Base-by-base conservation (phyloP, 2,888 invertebrate genomes). In the Tribolium freemani region DNA sequence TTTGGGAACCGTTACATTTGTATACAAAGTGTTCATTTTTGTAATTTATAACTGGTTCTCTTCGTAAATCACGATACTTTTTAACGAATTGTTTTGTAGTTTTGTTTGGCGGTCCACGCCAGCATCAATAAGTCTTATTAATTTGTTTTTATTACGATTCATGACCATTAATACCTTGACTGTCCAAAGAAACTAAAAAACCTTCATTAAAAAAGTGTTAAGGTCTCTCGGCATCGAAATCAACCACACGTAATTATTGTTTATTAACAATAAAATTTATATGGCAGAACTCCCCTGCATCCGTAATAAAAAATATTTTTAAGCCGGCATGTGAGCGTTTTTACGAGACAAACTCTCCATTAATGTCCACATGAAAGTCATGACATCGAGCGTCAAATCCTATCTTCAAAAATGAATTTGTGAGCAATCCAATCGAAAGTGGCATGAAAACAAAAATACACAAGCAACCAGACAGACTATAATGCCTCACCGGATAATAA, bases 261-360 rank as follows among this genome's bases (percentile, higher is more conserved):
- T 66, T 66, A 66, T 66, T 66, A 57, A 56, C 48, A 51, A 56
- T 67, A 57, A 67, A 66, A 66, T 50, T 66, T 54, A 63, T 63
- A 63, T n/a, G 61, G 11, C 48, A 48, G 31, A 16, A 10, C 54
- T 54, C 66, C 54, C 66, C 13, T 54, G 11, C 31, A 50, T 51
- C 10, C 31, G 45, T 38, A 53, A 66, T 66, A 66, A 66, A 66
- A 46, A 66, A 63, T 54, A 66, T 66, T 53, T 53, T 53, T 66
- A 66, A 66, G 54, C 9, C 54, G 66, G 54, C 66, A 66, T 44
- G 26, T 66, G 66, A 66, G 60, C 71, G 71, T 71, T 71, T 66
- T 66, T 66, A 66, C 20, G 66, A 45, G 54, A 53, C 63, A 63
- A 63, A 63, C 63, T 63, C 13, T 38, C 26, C 63, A 63, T 63